These are phyloP conservation scores for Pedionomus torquatus DNA, from an alignment of 2,113 vertebrate genomes.

Conservation along the genomic window DNA sequence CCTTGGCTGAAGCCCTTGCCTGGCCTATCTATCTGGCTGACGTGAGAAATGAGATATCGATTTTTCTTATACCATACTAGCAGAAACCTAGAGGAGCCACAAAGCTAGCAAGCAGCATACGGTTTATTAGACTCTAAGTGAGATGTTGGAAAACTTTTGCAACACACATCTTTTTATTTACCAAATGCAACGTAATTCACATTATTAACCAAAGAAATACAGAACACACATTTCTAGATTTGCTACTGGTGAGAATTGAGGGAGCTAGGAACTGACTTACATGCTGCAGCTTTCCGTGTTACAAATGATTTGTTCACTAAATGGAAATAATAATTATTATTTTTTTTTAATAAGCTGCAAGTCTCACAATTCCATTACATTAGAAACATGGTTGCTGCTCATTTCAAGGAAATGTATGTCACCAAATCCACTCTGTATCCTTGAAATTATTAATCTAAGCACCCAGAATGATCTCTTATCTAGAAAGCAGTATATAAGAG, in stretches of 20 bases:
- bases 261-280: neutral
- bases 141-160: slow-evolving; percentile 52
- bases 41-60: slow-evolving; percentile 84
- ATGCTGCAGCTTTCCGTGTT: neutral
- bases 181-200: slow-evolving; percentile 1
- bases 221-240: neutral
- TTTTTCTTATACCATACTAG: slow-evolving; percentile 72
- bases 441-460: neutral
- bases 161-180: slow-evolving; percentile 23
- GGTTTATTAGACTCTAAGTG: slow-evolving; percentile 34
- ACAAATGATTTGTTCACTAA: neutral
- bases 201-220: neutral
- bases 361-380: neutral
- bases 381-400: neutral
- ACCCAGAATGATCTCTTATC: neutral
- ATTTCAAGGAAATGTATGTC: neutral
- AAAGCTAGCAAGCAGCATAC: slow-evolving; percentile 1
- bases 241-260: neutral
- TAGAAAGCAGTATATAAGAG: neutral
- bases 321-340: neutral
- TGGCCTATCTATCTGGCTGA: slow-evolving; percentile 69
- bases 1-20: slow-evolving; percentile 70
- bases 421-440: neutral
- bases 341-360: neutral
- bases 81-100: slow-evolving; percentile 69